Conservation (phyloP, 2,888 invertebrate species). For the Drosophila merina region DNA sequence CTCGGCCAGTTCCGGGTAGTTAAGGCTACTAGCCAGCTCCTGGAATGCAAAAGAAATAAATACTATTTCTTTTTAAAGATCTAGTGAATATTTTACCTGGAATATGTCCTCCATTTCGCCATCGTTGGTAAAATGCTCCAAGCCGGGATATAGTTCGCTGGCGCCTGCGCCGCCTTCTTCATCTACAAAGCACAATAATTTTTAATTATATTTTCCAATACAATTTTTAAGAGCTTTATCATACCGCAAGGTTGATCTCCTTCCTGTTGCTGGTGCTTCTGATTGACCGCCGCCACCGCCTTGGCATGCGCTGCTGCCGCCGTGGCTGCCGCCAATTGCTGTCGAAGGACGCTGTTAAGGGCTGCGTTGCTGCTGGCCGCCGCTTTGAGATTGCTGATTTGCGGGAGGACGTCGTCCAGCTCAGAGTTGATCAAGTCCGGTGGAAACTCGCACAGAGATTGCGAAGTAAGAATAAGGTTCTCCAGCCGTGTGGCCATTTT, state of each 20-base stretch:
- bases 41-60: constrained; percentile 33
- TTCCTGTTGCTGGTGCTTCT: constrained; percentile 39
- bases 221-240: background rate
- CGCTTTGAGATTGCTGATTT: constrained; percentile 80
- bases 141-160: constrained; percentile 80
- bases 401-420: constrained; percentile 82
- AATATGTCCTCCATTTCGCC: constrained; percentile 84
- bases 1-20: constrained; percentile 83
- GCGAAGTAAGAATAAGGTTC: constrained; percentile 81
- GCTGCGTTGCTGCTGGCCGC: constrained; percentile 70
- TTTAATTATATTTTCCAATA: background rate
- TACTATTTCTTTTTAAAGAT: too few species aligned
- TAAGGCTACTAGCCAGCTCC: constrained; percentile 83
- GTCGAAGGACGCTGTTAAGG: constrained; percentile 78
- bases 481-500: constrained; percentile 80
- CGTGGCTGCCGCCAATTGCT: constrained; percentile 72
- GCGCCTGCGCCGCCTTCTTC: constrained; percentile 52
- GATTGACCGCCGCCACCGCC: constrained; percentile 36
- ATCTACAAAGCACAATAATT: constrained; percentile 29
- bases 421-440: constrained; percentile 82
- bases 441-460: constrained; percentile 82
- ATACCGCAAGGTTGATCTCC: constrained; percentile 61
- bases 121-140: constrained; percentile 80
- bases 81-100: constrained; percentile 73
- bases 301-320: constrained; percentile 75